Base-by-base conservation (phyloP, 2,113 vertebrate genomes). In the Caranx melampygus region DNA sequence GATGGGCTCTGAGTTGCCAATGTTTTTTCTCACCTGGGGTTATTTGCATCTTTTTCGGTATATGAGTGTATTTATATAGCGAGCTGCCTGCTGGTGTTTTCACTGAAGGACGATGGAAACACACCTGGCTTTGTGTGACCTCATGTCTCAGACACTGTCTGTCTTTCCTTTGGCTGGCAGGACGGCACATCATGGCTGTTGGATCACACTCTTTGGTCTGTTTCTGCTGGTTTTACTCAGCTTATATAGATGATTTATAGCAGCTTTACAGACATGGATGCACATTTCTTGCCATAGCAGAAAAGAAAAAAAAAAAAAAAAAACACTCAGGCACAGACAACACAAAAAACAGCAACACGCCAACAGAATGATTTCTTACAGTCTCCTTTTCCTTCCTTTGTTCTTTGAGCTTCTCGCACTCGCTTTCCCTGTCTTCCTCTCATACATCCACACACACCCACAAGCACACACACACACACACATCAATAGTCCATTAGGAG, bases 401-500 rank as follows among this genome's bases (percentile, higher is more conserved):
- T 90, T 82, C 75, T 57, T 75, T 37, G 33, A 80, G 42, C 20
- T 35, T 74, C 31, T 61, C 67, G 58, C 62, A 1, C 65, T 52
- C 49, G 1, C 57, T 51, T 60, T 58, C 49, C 52, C 45, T 21
- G 62, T 66, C 77, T 75, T 83, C 77, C 59, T 77, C 74, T 51
- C 59, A 33, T 54, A 60, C 72, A 13, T 64, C 35, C 73, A 78
- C 74, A 47, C 69, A 58, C 81, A 73, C 73, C 18, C 71, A 42
- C 60, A 65, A 54, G 51, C 70, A 65, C 45, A 51, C 66, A 47
- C 49, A 64, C 26, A 58, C 71, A 76, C 80, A 82, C 83, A 83
- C 90, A 90, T 90, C 88, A 87, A 87, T 88, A 91, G 91, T 79
- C 90, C 91, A 91, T 92, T 91, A 93, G 90, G 88, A 87, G 72